These are phyloP conservation scores for Echiichthys vipera DNA, from an alignment of 2,797 vertebrate genomes.

Conservation along the genomic window DNA sequence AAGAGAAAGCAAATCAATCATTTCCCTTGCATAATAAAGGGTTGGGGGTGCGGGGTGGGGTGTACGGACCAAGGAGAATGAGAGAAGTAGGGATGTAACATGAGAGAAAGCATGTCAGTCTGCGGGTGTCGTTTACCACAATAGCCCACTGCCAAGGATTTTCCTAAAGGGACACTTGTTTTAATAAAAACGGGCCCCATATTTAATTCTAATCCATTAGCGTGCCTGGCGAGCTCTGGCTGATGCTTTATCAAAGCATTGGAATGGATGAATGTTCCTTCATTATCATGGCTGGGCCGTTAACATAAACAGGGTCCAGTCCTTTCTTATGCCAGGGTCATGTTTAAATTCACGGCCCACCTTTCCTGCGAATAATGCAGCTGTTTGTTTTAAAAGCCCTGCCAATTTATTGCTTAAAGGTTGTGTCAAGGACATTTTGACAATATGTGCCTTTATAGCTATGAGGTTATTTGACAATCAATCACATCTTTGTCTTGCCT, in stretches of 20 bases:
- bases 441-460: slow-evolving; percentile 54
- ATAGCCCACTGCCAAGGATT: slow-evolving; percentile 73
- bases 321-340: slow-evolving; percentile 41
- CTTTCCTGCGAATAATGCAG: slow-evolving; percentile 59
- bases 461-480: slow-evolving; percentile 48
- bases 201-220: slow-evolving; percentile 85
- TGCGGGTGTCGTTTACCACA: slow-evolving; percentile 71
- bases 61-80: slow-evolving; percentile 14
- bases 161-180: slow-evolving; percentile 81
- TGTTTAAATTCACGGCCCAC: slow-evolving; percentile 48
- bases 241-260: slow-evolving; percentile 75
- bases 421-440: slow-evolving; percentile 67
- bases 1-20: slow-evolving; percentile 83
- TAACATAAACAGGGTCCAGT: slow-evolving; percentile 64
- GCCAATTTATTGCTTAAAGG: slow-evolving; percentile 58
- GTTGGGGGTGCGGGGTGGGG: neutral
- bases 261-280: slow-evolving; percentile 79
- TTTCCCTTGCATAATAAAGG: slow-evolving; percentile 60
- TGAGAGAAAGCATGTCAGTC: slow-evolving; percentile 58
- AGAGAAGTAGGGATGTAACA: slow-evolving; percentile 63
- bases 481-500: slow-evolving; percentile 40
- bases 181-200: slow-evolving; percentile 78
- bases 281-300: slow-evolving; percentile 72
- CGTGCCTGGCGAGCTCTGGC: slow-evolving; percentile 58
- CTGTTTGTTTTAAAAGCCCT: slow-evolving; percentile 57